phyloP scores from a whole-genome alignment of 2,113 vertebrate genomes.

The Leucopsar rothschildi region DNA sequence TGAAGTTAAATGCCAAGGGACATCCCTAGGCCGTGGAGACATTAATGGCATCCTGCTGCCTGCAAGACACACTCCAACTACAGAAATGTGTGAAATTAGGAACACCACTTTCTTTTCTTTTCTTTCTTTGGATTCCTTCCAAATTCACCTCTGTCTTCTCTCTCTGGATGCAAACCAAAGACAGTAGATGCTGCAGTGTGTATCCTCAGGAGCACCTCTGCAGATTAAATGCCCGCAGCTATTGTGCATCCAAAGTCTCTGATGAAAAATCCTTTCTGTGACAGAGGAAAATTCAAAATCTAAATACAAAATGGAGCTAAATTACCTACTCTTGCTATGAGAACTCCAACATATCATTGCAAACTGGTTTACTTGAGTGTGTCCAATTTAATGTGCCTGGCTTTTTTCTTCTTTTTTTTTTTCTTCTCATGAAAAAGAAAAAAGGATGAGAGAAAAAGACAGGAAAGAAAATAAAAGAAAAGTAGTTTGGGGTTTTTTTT shows the following conservation, averaged over 20 bases:
- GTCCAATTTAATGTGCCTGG: background rate
- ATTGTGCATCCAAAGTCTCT: conserved; percentile 31
- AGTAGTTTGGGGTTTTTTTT: background rate
- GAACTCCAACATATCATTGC: conserved; percentile 3
- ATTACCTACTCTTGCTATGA: background rate
- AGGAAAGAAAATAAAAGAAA: background rate
- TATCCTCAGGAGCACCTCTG: conserved; percentile 59
- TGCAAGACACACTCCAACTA: conserved; percentile 28
- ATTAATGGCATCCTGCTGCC: conserved; percentile 23
- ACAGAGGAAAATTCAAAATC: conserved; percentile 65
- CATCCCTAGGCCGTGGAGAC: background rate
- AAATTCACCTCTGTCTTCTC: conserved; percentile 23
- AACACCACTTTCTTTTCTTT: conserved; percentile 45
- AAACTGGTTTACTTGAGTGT: conserved; percentile 28
- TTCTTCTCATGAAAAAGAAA: background rate
- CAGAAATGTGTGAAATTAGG: conserved; percentile 63
- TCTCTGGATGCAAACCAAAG: conserved; percentile 48
- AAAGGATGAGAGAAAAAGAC: too few species aligned
- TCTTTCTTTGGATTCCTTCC: conserved; percentile 5
- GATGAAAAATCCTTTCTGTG: conserved; percentile 52
- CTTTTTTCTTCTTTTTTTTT: background rate
- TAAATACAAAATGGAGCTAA: conserved; percentile 61
- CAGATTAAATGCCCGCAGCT: conserved; percentile 66
- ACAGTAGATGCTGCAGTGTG: conserved; percentile 22
- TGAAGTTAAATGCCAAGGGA: background rate